Evolutionary conservation across 2,888 invertebrate species (phyloP).

Genomic region (Sinodicranocentrus sp.): DNA sequence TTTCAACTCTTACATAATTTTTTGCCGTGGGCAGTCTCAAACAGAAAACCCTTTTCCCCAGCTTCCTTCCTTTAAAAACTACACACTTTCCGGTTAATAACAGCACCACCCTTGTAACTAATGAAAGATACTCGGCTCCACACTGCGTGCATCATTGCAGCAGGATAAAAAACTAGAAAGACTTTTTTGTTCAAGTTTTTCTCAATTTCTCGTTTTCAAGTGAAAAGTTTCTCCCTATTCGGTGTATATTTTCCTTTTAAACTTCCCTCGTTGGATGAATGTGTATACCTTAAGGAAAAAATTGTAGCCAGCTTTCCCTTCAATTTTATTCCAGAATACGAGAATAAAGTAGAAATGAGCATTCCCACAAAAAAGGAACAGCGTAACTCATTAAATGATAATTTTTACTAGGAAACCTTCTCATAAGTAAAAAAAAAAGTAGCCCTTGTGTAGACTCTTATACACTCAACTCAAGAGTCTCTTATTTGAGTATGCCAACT

Average conservation of each 20-base stretch:
- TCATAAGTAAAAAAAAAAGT: conserved; percentile 5
- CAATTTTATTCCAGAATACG: neutral
- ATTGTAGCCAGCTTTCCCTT: neutral
- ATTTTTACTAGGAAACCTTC: conserved; percentile 16
- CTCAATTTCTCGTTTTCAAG: conserved; percentile 36
- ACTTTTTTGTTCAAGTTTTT: conserved; percentile 28
- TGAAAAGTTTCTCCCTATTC: conserved; percentile 37
- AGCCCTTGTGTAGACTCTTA: neutral
- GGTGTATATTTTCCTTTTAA: too few species aligned
- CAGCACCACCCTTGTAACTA: neutral
- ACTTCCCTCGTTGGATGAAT: neutral
- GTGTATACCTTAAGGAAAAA: neutral
- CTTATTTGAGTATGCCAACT: neutral
- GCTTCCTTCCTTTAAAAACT: conserved; percentile 18
- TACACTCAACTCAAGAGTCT: conserved; percentile 19
- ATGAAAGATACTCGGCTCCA: neutral
- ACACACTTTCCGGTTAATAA: conserved; percentile 19
- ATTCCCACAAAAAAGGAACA: conserved; percentile 6
- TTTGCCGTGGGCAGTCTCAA: conserved; percentile 4
- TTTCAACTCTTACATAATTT: conserved; percentile 26
- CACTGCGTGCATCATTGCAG: neutral
- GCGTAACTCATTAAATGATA: conserved; percentile 48
- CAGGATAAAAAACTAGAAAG: neutral
- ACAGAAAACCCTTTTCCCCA: neutral
- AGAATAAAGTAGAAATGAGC: neutral